Conservation (phyloP, 2,113 vertebrate species). For the Lophochroa leadbeateri region DNA sequence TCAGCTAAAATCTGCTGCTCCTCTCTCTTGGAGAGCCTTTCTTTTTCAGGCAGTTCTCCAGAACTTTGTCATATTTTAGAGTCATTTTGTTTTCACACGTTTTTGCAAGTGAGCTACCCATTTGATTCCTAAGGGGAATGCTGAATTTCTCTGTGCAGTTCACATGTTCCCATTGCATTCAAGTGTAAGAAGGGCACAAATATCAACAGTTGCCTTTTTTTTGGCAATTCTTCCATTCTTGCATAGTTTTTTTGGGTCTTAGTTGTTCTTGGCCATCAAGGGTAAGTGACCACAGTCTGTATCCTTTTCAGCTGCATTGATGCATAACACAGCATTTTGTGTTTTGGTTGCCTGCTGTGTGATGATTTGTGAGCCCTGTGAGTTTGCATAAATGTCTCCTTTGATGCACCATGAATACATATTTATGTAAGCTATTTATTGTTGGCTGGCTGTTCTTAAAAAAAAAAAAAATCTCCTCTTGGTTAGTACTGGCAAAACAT, state of each 20-base stretch:
- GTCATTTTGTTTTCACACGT: background rate
- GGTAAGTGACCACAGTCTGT: background rate
- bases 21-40: background rate
- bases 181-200: background rate
- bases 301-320: background rate
- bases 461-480: background rate
- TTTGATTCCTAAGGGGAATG: background rate
- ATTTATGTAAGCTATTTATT: constrained; percentile 25
- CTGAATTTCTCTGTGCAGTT: background rate
- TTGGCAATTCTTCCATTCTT: background rate
- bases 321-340: background rate
- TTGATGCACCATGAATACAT: background rate
- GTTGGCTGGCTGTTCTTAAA: background rate
- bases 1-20: background rate
- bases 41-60: background rate
- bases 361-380: background rate
- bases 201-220: background rate
- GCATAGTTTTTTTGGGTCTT: background rate
- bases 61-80: background rate
- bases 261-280: background rate
- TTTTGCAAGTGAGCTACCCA: background rate
- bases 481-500: background rate
- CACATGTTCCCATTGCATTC: background rate
- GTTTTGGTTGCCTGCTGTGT: constrained; percentile 2
- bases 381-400: constrained; percentile 21